phyloP scores from a whole-genome alignment of 2,113 vertebrate species.

The Australoheros scitulus region DNA sequence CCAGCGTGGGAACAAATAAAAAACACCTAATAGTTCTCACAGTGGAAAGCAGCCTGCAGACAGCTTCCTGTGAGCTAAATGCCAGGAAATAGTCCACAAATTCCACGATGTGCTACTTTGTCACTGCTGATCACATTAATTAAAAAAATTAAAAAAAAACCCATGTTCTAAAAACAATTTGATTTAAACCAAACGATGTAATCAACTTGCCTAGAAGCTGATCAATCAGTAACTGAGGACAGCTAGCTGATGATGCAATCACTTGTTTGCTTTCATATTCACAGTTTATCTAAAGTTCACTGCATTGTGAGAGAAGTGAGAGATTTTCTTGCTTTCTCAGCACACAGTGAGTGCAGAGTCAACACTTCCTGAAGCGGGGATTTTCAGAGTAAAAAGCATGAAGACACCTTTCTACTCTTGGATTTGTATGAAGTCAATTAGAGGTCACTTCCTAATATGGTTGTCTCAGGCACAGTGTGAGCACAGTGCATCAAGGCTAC shows the following conservation, averaged over 20 bases:
- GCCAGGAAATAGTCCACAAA: too few relatives aligned
- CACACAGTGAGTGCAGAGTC: background rate
- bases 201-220: background rate
- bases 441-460: too few relatives aligned
- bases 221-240: background rate
- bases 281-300: background rate
- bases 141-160: too few relatives aligned
- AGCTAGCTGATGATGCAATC: background rate
- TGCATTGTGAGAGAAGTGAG: background rate
- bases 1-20: rapidly evolving
- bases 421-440: too few relatives aligned
- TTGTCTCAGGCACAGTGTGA: too few relatives aligned
- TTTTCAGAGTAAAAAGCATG: background rate
- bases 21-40: rapidly evolving
- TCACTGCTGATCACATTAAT: background rate
- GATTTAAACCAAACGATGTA: background rate
- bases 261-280: background rate
- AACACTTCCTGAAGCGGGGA: background rate
- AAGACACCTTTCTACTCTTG: too few relatives aligned
- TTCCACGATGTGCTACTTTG: background rate
- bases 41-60: rapidly evolving
- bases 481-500: too few relatives aligned
- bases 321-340: background rate
- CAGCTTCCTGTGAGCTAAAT: background rate
- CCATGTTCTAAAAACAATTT: background rate